Conservation (phyloP, 2,888 invertebrate genomes). For the Scaptodrosophila latifasciaeformis region DNA sequence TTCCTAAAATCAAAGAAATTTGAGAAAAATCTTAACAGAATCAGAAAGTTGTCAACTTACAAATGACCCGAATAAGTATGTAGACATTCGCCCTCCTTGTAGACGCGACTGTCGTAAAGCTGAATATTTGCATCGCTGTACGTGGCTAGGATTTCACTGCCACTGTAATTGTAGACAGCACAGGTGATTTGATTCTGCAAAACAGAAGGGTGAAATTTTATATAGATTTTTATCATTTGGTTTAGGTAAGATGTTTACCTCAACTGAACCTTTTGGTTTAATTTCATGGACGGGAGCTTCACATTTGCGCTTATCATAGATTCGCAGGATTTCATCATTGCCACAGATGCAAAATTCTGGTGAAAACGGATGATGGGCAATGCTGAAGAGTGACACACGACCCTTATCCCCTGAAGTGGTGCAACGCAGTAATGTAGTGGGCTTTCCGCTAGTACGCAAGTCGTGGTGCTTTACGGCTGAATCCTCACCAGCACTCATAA, state of each 20-base stretch:
- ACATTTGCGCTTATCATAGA: slow-evolving; percentile 83
- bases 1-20: slow-evolving; percentile 75
- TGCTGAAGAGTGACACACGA: slow-evolving; percentile 87
- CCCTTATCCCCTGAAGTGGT: slow-evolving; percentile 77
- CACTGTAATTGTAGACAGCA: slow-evolving; percentile 93
- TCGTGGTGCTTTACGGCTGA: slow-evolving; percentile 88
- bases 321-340: slow-evolving; percentile 84
- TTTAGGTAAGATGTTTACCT: slow-evolving; percentile 41
- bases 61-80: slow-evolving; percentile 81
- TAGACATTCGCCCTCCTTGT: slow-evolving; percentile 75
- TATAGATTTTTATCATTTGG: neutral
- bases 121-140: slow-evolving; percentile 96
- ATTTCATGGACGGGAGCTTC: slow-evolving; percentile 78
- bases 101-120: slow-evolving; percentile 83
- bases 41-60: slow-evolving; percentile 54
- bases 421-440: slow-evolving; percentile 58
- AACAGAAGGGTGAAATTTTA: slow-evolving; percentile 2
- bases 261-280: slow-evolving; percentile 76
- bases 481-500: slow-evolving; percentile 93
- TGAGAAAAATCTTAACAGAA: neutral
- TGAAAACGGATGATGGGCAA: slow-evolving; percentile 88
- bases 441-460: slow-evolving; percentile 79
- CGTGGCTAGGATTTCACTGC: slow-evolving; percentile 92
- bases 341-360: slow-evolving; percentile 90
- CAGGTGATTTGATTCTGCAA: slow-evolving; percentile 83